A percentile compares a stretch with the other conserved stretches of the same genome.
These are phyloP conservation scores for Cydia splendana DNA, from an alignment of 1,140 invertebrate genomes.

Conservation along the genomic window DNA sequence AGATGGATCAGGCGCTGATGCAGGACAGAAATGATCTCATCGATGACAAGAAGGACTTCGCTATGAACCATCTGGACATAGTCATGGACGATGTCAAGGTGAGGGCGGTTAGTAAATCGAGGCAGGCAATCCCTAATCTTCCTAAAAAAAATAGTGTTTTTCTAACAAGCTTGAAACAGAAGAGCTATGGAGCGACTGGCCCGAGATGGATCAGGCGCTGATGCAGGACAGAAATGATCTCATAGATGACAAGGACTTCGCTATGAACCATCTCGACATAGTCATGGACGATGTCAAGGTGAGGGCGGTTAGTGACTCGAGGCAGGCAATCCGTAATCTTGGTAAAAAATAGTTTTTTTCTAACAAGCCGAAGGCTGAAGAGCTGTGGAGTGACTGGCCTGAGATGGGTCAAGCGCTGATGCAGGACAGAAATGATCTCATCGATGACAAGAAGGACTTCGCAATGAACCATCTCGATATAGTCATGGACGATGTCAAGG, in stretches of 20 bases:
- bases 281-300: too few species aligned
- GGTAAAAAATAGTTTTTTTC: too few species aligned
- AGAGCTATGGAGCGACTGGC: slow-evolving; percentile 45
- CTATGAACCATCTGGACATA: slow-evolving; percentile 18
- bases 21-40: background rate
- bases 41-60: background rate
- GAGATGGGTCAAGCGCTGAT: background rate
- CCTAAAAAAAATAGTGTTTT: too few species aligned
- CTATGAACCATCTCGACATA: background rate
- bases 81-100: slow-evolving; percentile 28
- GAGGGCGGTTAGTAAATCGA: too few species aligned
- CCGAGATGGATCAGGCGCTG: background rate
- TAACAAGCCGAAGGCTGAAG: too few species aligned
- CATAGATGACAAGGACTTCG: background rate
- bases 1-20: background rate
- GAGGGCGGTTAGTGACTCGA: too few species aligned
- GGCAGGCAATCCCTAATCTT: too few species aligned
- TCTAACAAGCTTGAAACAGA: slow-evolving; percentile 43
- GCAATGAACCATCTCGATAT: background rate
- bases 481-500: slow-evolving; percentile 24
- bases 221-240: background rate
- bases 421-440: background rate
- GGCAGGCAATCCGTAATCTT: too few species aligned
- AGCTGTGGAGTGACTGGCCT: slow-evolving; percentile 45
- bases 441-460: background rate